Evolutionary conservation across 2,113 vertebrate species (phyloP).

Genomic region (Suncus etruscus): DNA sequence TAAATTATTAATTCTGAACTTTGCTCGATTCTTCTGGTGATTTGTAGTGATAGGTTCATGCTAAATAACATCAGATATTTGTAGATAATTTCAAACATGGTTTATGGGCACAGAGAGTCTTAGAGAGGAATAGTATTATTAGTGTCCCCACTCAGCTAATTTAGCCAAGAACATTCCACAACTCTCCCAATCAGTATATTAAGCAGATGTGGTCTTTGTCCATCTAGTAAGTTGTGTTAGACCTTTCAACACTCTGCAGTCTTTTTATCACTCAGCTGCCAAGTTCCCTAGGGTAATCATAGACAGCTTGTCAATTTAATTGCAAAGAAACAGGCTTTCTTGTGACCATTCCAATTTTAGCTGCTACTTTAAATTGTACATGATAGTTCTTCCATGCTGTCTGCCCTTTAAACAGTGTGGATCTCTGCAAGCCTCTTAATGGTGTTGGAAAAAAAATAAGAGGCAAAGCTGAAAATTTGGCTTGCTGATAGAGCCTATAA

Average conservation of each 20-base stretch:
- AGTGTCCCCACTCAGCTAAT: conserved; percentile 67
- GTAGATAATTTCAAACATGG: conserved; percentile 55
- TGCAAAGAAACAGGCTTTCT: conserved; percentile 83
- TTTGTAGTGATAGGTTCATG: conserved; percentile 59
- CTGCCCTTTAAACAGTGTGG: conserved; percentile 75
- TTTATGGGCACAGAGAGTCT: conserved; percentile 45
- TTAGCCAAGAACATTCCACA: conserved; percentile 71
- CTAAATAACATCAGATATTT: conserved; percentile 52
- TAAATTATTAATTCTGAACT: conserved; percentile 61
- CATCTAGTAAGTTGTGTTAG: conserved; percentile 76
- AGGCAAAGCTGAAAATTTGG: conserved; percentile 58
- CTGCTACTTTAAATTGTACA: conserved; percentile 81
- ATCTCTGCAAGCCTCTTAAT: conserved; percentile 73
- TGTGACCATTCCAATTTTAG: conserved; percentile 82
- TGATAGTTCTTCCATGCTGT: conserved; percentile 77
- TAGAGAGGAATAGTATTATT: conserved; percentile 54
- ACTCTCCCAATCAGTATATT: conserved; percentile 78
- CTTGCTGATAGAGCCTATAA: conserved; percentile 37
- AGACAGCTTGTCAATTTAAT: conserved; percentile 81
- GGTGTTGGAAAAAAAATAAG: conserved; percentile 63
- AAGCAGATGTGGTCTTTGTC: conserved; percentile 80
- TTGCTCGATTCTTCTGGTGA: conserved; percentile 36
- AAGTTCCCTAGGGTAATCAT: conserved; percentile 78
- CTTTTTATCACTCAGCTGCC: conserved; percentile 81
- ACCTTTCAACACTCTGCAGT: conserved; percentile 76